Base-by-base conservation (phyloP, 1,140 invertebrate genomes). In the Holcopasites calliopsidis region DNA sequence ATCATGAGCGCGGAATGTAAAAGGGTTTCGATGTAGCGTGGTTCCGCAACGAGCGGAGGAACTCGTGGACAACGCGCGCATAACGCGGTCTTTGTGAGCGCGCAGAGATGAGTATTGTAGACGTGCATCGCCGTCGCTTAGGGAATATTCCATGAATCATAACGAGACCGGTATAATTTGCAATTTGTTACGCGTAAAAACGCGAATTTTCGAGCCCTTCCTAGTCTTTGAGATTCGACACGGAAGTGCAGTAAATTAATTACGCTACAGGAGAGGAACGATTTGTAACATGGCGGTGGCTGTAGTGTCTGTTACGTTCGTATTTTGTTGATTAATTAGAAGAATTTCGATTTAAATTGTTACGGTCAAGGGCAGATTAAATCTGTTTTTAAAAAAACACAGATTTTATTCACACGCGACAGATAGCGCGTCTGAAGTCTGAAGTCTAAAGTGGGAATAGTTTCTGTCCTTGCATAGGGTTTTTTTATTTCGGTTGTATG, bases 121-220 rank as follows among this genome's bases (percentile, higher is more conserved):
- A 42, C 55, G 50, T 33, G 38, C 16, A 55, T 31, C 44, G 0
- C 33, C 26, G 38, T 42, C 57, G 80, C 65, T 83, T 64, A 72
- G 76, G 76, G 76, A 82, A 79, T 83, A 82, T 74, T 72, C 72
- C 66, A 82, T 79, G 80, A 82, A 83, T 82, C 55, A 76, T 83
- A 83, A 83, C 73, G 80, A 82, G 76, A 18, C 49, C 35, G 65
- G 55, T 75, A 49, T 83, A 83, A 83, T 82, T 83, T 28, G 82
- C 76, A 82, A 83, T 83, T 83, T 79, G 82, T 79, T 82, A 68
- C 68, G 31, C 57, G 66, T 40, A 68, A 69, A 81, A 82, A 76
- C 71, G 61, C 42, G n/a, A 64, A 62, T 62, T 61, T 72, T 62
- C 28, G 50, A 28, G 13, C 13, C 55, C n/a, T n/a, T n/a, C n/a